Evolutionary conservation across 2,888 invertebrate species (phyloP).

Genomic region (Harpalus rufipes): DNA sequence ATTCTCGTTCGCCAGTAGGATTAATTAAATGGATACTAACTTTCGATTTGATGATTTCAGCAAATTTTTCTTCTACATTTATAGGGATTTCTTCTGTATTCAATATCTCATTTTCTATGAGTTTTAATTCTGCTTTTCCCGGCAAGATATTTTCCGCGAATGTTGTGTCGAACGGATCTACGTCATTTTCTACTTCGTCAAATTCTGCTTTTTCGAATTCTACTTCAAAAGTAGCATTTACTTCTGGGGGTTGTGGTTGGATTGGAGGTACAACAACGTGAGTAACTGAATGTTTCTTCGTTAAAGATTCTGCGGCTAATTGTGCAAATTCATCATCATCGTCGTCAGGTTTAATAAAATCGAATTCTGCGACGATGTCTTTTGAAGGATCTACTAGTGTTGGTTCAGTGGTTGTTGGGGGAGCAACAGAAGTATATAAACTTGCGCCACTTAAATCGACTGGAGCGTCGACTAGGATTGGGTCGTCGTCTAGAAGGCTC

Average conservation of each 20-base stretch:
- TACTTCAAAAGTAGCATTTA: slow-evolving; percentile 70
- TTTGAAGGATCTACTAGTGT: slow-evolving; percentile 14
- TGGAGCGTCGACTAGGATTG: slow-evolving; percentile 82
- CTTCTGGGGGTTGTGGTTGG: slow-evolving; percentile 76
- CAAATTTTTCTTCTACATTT: slow-evolving; percentile 69
- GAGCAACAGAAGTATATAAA: slow-evolving; percentile 74
- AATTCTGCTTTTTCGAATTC: slow-evolving; percentile 62
- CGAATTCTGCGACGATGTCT: slow-evolving; percentile 77
- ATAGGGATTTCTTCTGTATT: slow-evolving; percentile 68
- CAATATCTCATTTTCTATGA: slow-evolving; percentile 81
- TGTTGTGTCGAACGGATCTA: slow-evolving; percentile 92
- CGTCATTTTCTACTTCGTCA: slow-evolving; percentile 81
- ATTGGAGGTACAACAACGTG: slow-evolving; percentile 76
- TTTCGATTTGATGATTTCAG: slow-evolving; percentile 72
- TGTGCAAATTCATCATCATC: slow-evolving; percentile 88
- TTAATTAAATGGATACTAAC: slow-evolving; percentile 83
- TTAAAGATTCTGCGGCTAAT: slow-evolving; percentile 87
- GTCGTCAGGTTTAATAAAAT: slow-evolving; percentile 79
- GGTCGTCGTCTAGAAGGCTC: slow-evolving; percentile 87
- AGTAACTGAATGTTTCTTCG: slow-evolving; percentile 79
- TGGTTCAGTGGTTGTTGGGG: slow-evolving; percentile 34
- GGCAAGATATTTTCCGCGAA: slow-evolving; percentile 89
- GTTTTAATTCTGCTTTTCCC: slow-evolving; percentile 81
- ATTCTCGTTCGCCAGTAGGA: slow-evolving; percentile 81
- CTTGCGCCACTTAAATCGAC: slow-evolving; percentile 81